Conservation (phyloP, 2,113 vertebrate species). For the Morphnarchus princeps region DNA sequence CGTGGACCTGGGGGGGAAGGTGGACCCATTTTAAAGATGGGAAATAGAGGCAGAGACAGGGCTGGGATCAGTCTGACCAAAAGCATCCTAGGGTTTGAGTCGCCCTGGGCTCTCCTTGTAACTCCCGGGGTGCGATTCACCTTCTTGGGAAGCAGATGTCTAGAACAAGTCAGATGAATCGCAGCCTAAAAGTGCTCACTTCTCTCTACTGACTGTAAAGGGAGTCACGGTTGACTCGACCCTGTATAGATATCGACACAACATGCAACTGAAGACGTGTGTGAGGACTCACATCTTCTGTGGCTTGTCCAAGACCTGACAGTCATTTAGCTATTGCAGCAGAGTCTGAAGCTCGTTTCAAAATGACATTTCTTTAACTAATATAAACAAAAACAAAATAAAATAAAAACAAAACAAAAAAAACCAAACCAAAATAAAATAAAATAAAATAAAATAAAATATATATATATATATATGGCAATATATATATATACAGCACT, state of each 20-base stretch:
- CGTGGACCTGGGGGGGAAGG: rapidly evolving
- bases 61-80: neutral
- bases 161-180: neutral
- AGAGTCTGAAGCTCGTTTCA: neutral
- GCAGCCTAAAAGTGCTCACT: neutral
- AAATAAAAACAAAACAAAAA: neutral
- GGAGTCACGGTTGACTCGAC: neutral
- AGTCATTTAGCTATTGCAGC: neutral
- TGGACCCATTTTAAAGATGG: neutral
- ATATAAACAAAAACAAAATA: neutral
- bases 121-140: rapidly evolving
- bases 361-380: neutral
- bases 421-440: neutral
- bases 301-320: neutral
- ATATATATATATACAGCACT: neutral
- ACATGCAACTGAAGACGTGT: neutral
- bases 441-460: neutral
- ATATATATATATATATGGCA: neutral
- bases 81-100: neutral
- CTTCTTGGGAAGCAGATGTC: neutral
- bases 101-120: neutral
- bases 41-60: neutral
- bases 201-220: neutral
- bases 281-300: neutral
- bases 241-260: neutral